Evolutionary conservation across 1,140 invertebrate genomes (phyloP).

Genomic region (Paramacrobiotus metropolitanus): DNA sequence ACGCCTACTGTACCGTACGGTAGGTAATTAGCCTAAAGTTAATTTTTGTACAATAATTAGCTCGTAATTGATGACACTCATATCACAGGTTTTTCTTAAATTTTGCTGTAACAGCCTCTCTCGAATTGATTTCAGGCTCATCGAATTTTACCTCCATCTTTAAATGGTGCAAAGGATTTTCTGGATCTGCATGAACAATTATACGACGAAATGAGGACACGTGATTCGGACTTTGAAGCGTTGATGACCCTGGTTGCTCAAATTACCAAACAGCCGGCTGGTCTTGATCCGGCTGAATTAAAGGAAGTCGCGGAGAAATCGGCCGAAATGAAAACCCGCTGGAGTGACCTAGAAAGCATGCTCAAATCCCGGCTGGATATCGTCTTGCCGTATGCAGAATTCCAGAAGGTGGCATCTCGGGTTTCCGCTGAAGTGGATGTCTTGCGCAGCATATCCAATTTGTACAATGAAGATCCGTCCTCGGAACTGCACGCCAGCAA

Average conservation of each 20-base stretch:
- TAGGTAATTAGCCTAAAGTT: too few species aligned
- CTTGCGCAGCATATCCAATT: not conserved
- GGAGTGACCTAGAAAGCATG: constrained; percentile 35
- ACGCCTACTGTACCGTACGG: too few species aligned
- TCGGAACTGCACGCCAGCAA: not conserved
- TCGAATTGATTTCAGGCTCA: constrained; percentile 6
- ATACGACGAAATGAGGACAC: constrained; percentile 43
- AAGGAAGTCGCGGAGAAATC: constrained; percentile 36
- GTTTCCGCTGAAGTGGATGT: constrained; percentile 13
- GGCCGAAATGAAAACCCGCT: constrained; percentile 34
- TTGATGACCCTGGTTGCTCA: not conserved
- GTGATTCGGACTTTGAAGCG: constrained; percentile 5
- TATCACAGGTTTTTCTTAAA: too few species aligned
- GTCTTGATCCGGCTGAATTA: not conserved
- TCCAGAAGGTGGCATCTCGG: constrained; percentile 41
- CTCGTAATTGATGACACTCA: too few species aligned
- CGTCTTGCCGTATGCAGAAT: constrained; percentile 40
- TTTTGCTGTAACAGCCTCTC: too few species aligned
- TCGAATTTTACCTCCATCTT: not conserved
- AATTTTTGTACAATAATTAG: too few species aligned
- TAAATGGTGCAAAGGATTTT: constrained; percentile 36
- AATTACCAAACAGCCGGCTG: not conserved
- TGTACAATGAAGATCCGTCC: not conserved
- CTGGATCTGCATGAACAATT: constrained; percentile 45
- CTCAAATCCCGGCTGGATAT: constrained; percentile 35